Base-by-base conservation (phyloP, 2,888 invertebrate genomes). In the Malachius bipustulatus region DNA sequence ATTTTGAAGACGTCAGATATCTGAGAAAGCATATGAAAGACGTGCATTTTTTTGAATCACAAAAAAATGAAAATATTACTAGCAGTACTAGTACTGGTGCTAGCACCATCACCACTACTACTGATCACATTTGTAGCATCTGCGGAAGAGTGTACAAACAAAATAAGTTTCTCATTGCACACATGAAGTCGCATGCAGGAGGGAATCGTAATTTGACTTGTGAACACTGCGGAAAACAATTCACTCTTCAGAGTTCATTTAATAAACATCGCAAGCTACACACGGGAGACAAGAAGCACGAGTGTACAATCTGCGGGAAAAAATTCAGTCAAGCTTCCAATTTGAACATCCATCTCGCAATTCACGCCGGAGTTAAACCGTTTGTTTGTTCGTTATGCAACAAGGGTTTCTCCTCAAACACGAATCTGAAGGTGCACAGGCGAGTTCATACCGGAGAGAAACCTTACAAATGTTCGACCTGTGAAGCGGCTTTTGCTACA, bases 81-180 rank as follows among this genome's bases (percentile, higher is more conserved):
- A n/a, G n/a, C n/a, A n/a, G n/a, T n/a, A n/a, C n/a, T n/a, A n/a
- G n/a, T n/a, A n/a, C n/a, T n/a, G n/a, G n/a, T n/a, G n/a, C n/a
- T n/a, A n/a, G n/a, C n/a, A n/a, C n/a, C n/a, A 38, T 41, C 12
- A 52, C 52, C 13, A 14, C 36, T 30, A 59, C 59, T 32, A 55
- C 52, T 35, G 59, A 57, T 34, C 49, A 54, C 42, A 48, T 52
- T 14, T 63, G 63, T 39, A 51, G 45, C 19, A 47, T 62, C 38
- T 63, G 63, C 41, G 59, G 58, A 19, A 63, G n/a, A n/a, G n/a
- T 57, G 19, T 63, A 60, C 41, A 55, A 52, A 41, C 55, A 57
- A 35, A 55, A 57, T 38, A 60, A 59, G 43, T 47, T 56, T 27
- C 40, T 62, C 4, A 32, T 50, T 6, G 45, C 57, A 14, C 63